Conservation (phyloP, 2,797 vertebrate species). For the Muscicapa comitata region DNA sequence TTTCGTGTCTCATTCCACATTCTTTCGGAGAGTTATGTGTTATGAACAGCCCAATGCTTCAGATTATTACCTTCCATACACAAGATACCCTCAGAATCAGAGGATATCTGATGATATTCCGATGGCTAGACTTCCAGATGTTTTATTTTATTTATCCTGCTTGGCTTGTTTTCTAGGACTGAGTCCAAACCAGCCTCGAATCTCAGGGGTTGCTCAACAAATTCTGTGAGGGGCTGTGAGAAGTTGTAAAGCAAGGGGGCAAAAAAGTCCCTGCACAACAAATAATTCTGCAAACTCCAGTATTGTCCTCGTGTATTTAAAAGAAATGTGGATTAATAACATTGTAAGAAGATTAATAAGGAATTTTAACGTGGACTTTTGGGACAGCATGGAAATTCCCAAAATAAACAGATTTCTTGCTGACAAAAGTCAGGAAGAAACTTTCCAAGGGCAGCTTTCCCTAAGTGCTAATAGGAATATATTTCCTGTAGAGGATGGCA, state of each 20-base stretch:
- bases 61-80: slow-evolving; percentile 57
- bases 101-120: slow-evolving; percentile 62
- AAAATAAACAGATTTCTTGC: background rate
- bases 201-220: slow-evolving; percentile 57
- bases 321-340: background rate
- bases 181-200: slow-evolving; percentile 32
- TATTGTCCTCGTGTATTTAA: background rate
- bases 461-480: background rate
- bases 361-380: background rate
- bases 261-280: background rate
- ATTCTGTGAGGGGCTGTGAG: slow-evolving; percentile 20
- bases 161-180: slow-evolving; percentile 52
- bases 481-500: background rate
- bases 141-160: slow-evolving; percentile 62
- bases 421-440: background rate
- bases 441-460: background rate
- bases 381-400: background rate
- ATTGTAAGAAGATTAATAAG: background rate
- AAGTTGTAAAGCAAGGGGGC: background rate
- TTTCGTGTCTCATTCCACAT: slow-evolving; percentile 43
- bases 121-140: slow-evolving; percentile 54
- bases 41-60: slow-evolving; percentile 34
- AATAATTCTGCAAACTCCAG: background rate
- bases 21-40: slow-evolving; percentile 46
- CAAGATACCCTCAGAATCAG: slow-evolving; percentile 26